Base-by-base conservation (phyloP, 92 coral and sea anemone genomes). In the Plumapathes pennacea region DNA sequence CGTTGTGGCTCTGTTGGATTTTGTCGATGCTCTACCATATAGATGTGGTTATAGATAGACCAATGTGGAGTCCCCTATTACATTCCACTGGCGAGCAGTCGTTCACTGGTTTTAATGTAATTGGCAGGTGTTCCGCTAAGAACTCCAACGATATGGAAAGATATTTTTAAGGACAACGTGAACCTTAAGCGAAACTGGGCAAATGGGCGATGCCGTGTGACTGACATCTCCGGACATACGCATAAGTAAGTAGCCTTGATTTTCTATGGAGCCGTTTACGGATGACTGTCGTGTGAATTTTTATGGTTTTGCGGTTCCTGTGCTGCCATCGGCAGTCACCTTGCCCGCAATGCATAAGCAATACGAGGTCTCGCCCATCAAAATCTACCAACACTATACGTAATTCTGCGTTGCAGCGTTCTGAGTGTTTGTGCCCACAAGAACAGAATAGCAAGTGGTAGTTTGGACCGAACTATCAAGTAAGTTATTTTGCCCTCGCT, bases 381-480 rank as follows among this genome's bases (percentile, higher is more conserved):
- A n/a, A n/a, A n/a, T n/a, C n/a, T n/a, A n/a, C n/a, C n/a, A n/a
- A n/a, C n/a, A n/a, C n/a, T n/a, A n/a, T n/a, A n/a, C n/a, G n/a
- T n/a, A n/a, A n/a, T n/a, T n/a, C 49, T 54, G 20, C 18, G 32
- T 38, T 46, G 53, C 51, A 94, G 99, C 34, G 99, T 94, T 12
- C 70, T 94, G 9, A 72, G 83, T 3, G 99, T 94, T 39, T 79
- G 87, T 42, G 82, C 72, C 30, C 74, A 57, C 71, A 71, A 77
- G 54, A 85, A 88, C 64, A 58, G 55, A 59, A 81, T 94, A 29
- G 99, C 99, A 22, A 94, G 94, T 50, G 99, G 96, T 34, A 94
- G 99, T 68, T 62, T 84, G 34, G 99, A 94, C 74, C 70, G 88
- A 46, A 94, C 89, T 8, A 68, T 94, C 23, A 88, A 88, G 99